Evolutionary conservation across 1,140 invertebrate species (phyloP).

Genomic region (Apolygus lucorum): DNA sequence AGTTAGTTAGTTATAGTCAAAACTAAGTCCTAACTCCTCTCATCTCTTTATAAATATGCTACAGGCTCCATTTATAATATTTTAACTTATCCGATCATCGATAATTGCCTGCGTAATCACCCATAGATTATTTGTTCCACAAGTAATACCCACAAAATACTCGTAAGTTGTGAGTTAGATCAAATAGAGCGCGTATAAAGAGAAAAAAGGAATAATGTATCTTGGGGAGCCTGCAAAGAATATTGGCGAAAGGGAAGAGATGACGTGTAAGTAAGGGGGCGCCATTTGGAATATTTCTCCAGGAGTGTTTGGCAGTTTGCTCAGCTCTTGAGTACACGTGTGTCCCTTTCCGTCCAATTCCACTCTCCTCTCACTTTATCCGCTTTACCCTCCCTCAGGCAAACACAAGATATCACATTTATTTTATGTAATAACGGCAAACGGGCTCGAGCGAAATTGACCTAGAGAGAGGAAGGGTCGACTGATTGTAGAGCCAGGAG

Average conservation of each 20-base stretch:
- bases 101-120: too few species aligned
- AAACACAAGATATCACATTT: constrained; percentile 4
- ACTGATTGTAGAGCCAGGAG: too few species aligned
- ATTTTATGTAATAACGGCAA: background rate
- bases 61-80: too few species aligned
- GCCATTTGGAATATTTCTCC: constrained; percentile 13
- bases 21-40: too few species aligned
- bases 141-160: too few species aligned
- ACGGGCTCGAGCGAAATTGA: background rate
- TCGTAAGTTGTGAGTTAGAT: too few species aligned
- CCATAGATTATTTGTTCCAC: too few species aligned
- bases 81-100: too few species aligned
- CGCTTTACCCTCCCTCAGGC: background rate
- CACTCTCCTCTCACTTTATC: background rate
- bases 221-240: background rate
- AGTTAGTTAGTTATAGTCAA: too few species aligned
- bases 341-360: constrained; percentile 5
- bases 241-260: background rate
- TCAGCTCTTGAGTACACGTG: constrained; percentile 14
- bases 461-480: background rate
- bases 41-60: too few species aligned
- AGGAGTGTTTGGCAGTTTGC: constrained; percentile 9
- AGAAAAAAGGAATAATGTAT: background rate
- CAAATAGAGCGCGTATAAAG: too few species aligned
- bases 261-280: background rate